Conservation (phyloP, 1,140 invertebrate species). For the Pararge aegeria region DNA sequence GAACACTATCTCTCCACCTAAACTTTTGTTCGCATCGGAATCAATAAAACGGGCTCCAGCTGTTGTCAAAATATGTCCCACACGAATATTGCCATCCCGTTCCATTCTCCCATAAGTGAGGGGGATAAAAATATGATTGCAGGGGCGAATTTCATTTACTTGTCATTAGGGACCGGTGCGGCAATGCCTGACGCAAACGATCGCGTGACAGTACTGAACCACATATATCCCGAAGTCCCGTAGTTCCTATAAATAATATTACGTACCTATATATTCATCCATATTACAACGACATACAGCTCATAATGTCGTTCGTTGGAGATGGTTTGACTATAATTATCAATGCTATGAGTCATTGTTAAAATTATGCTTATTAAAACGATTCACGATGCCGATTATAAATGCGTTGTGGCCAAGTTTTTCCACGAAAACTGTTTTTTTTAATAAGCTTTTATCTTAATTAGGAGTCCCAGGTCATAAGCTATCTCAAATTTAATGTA, state of each 20-base stretch:
- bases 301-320: background rate
- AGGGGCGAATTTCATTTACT: slow-evolving; percentile 48
- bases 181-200: slow-evolving; percentile 42
- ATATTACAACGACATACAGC: slow-evolving; percentile 25
- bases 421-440: background rate
- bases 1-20: background rate
- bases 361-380: slow-evolving; percentile 44
- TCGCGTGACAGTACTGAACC: slow-evolving; percentile 48
- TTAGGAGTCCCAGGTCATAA: background rate
- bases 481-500: background rate
- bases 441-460: slow-evolving; percentile 1
- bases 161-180: slow-evolving; percentile 52
- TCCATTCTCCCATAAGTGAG: slow-evolving; percentile 30
- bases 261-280: background rate
- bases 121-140: slow-evolving; percentile 37
- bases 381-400: slow-evolving; percentile 31
- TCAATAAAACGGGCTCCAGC: slow-evolving; percentile 52
- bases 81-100: slow-evolving; percentile 36
- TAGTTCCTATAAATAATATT: slow-evolving; percentile 13
- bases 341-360: slow-evolving; percentile 55
- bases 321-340: slow-evolving; percentile 39
- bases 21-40: slow-evolving; percentile 44
- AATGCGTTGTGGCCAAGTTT: background rate
- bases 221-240: slow-evolving; percentile 28
- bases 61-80: slow-evolving; percentile 42